Base-by-base conservation (phyloP, 2,113 vertebrate genomes). In the Notechis scutatus region DNA sequence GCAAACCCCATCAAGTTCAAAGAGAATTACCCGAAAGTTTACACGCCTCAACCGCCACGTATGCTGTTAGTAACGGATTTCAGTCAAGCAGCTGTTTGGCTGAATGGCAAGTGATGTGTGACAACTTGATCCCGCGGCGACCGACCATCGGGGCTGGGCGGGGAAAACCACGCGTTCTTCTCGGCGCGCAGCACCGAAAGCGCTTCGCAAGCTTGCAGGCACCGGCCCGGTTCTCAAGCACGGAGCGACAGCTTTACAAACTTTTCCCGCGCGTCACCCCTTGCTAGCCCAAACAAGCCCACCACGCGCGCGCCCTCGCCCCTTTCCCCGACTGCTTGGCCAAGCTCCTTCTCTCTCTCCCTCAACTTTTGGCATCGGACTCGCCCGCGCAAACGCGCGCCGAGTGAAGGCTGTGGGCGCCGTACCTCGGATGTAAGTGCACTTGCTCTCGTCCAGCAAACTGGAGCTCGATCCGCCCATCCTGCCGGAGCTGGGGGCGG, bases 391-490 rank as follows among this genome's bases (percentile, higher is more conserved):
- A 39, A 61, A 42, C 6, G 74, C 18, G 34, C 34, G 6, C 74
- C 74, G 18, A 21, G 18, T 20, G 6, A 81, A 81, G 74, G 34
- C 15, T n/a, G 2, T n/a, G 2, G 55, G 8, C 2, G 18, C 3
- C 90, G 94, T 97, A 99, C 99, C 98, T 99, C 97, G 98, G 95
- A 99, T 98, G 96, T 97, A 98, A 96, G 95, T 94, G 97, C 97
- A 97, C 94, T 97, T 98, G 97, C 96, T 96, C 90, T 99, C 98
- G 96, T 99, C 99, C 97, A 99, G 97, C 93, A 97, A 96, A 88
- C 98, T 98, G 97, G 98, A 99, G 94, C 97, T 95, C 2, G 98
- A 98, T 94, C 96, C 93, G 52, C 99, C 99, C 99, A 99, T 99
- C 93, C 90, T 93, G 61, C 81, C 29, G 39, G 91, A 88, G 52